phyloP scores from a whole-genome alignment of 2,113 vertebrate species.

The Oenanthe oenanthe region DNA sequence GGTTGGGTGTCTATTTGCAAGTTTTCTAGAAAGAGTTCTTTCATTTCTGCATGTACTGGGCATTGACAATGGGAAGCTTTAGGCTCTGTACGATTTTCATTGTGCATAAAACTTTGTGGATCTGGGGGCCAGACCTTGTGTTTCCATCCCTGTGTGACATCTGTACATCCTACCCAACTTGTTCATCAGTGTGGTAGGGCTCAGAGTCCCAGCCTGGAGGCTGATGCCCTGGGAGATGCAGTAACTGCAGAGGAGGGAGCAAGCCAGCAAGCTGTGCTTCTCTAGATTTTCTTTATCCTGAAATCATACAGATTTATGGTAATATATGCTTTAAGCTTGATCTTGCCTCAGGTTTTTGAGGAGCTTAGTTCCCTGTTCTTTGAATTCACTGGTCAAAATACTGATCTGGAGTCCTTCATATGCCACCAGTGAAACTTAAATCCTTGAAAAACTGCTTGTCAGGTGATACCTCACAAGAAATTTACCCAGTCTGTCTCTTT shows the following conservation, averaged over 20 bases:
- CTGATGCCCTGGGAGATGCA: neutral
- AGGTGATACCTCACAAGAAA: neutral
- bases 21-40: neutral
- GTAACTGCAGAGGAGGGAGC: neutral
- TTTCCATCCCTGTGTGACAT: neutral
- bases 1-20: neutral
- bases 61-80: neutral
- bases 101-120: neutral
- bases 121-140: neutral
- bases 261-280: neutral
- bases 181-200: neutral
- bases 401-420: neutral
- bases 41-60: neutral
- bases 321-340: neutral
- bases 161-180: neutral
- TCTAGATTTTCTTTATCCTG: neutral
- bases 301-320: neutral
- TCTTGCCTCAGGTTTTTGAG: neutral
- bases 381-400: neutral
- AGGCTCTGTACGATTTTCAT: rapidly evolving
- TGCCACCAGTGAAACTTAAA: neutral
- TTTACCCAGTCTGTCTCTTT: neutral
- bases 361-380: neutral
- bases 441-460: neutral
- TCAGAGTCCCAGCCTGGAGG: neutral